Base-by-base conservation (phyloP, 2,797 vertebrate species). In the Simalia tracyae region DNA sequence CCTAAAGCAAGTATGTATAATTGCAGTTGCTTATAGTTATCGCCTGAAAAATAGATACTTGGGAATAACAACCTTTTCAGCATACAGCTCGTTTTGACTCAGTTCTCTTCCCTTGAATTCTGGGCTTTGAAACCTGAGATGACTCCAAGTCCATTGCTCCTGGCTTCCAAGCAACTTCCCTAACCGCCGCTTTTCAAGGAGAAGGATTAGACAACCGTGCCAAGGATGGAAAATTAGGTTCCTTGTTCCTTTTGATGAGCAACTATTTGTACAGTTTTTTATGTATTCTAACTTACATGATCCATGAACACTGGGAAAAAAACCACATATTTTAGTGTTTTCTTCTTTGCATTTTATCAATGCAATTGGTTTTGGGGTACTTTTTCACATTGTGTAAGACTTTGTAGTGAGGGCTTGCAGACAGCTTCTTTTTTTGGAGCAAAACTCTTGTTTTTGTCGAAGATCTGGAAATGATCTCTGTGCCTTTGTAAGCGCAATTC, bases 131-230 rank as follows among this genome's bases (percentile, higher is more conserved):
- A 4, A 31, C 9, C 63, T 5, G 8, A 59, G 28, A 12, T 22
- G 8, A 50, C 3, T 66, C 50, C 28, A 17, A n/a, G 56, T 88
- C 54, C 42, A 26, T 28, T 4, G 46, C 14, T 31, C 3, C 6
- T 68, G 50, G 17, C 36, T 59, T 31, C 12, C 64, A 42, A 31
- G 26, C n/a, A 15, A 14, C 36, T 8, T 7, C 54, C 17, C 19
- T 59, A 9, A 60, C 56, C 56, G 81, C 17, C 26, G 5, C 84
- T 26, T 28, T 60, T 12, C 60, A 85, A 90, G 59, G 59, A 54
- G n/a, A 84, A 63, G 14, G 22, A 36, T 93, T 24, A 92, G 93
- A 6, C n/a, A 68, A n/a, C 89, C 91, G 94, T 93, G 81, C 14
- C 66, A 86, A 89, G 26, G 42, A 86, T 9, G 36, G 63, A 93